Conservation (phyloP, 2,797 vertebrate species). For the Botia almorhae region DNA sequence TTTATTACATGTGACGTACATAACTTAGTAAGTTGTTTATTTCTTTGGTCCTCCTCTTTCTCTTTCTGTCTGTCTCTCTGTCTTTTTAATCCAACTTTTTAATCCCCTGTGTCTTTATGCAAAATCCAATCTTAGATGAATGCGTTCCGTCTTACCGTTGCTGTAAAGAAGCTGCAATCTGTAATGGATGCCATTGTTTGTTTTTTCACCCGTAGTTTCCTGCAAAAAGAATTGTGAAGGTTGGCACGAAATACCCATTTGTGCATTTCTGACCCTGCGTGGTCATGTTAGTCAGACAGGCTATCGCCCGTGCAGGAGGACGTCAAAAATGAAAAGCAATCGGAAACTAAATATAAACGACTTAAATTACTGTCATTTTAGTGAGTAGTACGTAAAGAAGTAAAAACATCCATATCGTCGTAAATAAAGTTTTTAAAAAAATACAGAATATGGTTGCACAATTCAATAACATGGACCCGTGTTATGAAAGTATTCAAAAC, state of each 20-base stretch:
- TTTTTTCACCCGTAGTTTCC: slow-evolving; percentile 96
- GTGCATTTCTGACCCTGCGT: slow-evolving; percentile 10
- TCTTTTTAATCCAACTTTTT: neutral
- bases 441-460: neutral
- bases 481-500: neutral
- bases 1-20: neutral
- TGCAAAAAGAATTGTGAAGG: slow-evolving; percentile 64
- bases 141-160: slow-evolving; percentile 83
- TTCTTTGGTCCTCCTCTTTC: neutral
- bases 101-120: slow-evolving; percentile 21
- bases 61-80: neutral
- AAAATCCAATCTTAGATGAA: slow-evolving; percentile 20
- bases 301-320: slow-evolving; percentile 25
- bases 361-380: neutral
- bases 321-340: neutral
- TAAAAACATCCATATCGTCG: neutral
- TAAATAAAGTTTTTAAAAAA: neutral
- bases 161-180: slow-evolving; percentile 97
- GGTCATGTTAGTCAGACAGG: slow-evolving; percentile 2
- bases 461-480: neutral
- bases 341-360: neutral
- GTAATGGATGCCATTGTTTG: slow-evolving; percentile 98
- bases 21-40: neutral
- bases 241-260: slow-evolving; percentile 16
- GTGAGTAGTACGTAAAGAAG: neutral